A percentile compares a stretch with the other conserved stretches of the same genome.
Conservation (phyloP, 1,140 invertebrate species). For the Apolygus lucorum region DNA sequence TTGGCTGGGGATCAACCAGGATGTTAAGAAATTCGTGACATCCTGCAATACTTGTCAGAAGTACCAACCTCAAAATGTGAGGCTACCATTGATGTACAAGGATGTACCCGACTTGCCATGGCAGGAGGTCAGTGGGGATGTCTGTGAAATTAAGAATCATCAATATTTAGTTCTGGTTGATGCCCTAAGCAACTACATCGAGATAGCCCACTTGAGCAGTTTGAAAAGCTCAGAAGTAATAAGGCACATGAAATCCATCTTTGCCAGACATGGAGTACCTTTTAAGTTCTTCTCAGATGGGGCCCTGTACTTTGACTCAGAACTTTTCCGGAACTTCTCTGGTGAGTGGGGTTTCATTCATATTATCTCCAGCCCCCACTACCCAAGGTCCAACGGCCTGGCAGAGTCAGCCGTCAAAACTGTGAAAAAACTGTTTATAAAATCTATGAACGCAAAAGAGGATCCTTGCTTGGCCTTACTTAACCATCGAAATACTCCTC, state of each 20-base stretch:
- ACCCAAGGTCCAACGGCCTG: constrained; percentile 17
- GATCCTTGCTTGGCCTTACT: constrained; percentile 13
- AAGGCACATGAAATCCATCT: constrained; percentile 7
- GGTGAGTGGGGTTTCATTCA: background rate
- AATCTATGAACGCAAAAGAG: constrained; percentile 12
- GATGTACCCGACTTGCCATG: no score
- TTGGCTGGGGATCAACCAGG: constrained; percentile 34
- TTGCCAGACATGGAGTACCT: constrained; percentile 10
- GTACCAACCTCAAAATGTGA: no score
- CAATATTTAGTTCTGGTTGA: constrained; percentile 18
- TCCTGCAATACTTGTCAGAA: no score
- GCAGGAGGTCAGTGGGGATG: no score
- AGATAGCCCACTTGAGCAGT: background rate
- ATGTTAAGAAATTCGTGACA: constrained; percentile 34
- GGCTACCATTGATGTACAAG: no score
- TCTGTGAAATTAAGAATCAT: background rate
- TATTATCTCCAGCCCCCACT: constrained; percentile 12
- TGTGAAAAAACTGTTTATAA: constrained; percentile 5
- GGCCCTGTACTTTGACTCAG: constrained; percentile 8
- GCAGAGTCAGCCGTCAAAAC: constrained; percentile 7
- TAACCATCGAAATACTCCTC: constrained; percentile 4
- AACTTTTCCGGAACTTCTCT: background rate
- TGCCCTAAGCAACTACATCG: constrained; percentile 2
- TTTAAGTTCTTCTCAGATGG: constrained; percentile 8
- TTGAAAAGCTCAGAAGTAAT: background rate